A percentile compares a stretch with the other conserved stretches of the same genome.
Conservation (phyloP, 2,888 invertebrate genomes). For the Osedax frankpressi region DNA sequence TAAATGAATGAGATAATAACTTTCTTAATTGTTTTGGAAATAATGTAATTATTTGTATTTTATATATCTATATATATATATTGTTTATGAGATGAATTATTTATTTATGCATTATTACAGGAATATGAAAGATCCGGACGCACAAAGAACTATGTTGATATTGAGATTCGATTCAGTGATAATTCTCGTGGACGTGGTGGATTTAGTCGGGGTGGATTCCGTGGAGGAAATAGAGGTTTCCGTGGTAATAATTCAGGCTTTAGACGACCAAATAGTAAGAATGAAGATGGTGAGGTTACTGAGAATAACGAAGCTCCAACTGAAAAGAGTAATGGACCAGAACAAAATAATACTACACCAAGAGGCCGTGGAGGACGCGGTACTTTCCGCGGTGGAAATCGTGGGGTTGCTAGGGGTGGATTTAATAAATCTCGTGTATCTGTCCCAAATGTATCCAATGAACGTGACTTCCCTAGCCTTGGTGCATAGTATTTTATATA, state of each 20-base stretch:
- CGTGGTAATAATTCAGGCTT: neutral
- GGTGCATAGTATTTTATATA: neutral
- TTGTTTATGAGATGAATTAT: too few species aligned
- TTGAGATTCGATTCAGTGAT: slow-evolving; percentile 44
- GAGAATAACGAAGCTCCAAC: neutral
- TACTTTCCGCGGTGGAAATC: slow-evolving; percentile 25
- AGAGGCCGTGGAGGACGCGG: slow-evolving; percentile 21
- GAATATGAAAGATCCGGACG: slow-evolving; percentile 27
- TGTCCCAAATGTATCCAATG: slow-evolving; percentile 78
- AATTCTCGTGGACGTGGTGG: slow-evolving; percentile 31
- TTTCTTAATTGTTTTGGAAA: too few species aligned
- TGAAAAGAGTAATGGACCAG: neutral
- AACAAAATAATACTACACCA: neutral
- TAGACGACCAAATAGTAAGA: neutral
- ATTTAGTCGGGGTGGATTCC: slow-evolving; percentile 29
- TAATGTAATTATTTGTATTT: too few species aligned
- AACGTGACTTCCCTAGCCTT: slow-evolving; percentile 84
- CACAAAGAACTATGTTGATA: slow-evolving; percentile 37
- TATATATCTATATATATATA: too few species aligned
- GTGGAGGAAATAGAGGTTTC: slow-evolving; percentile 1
- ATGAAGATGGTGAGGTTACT: neutral
- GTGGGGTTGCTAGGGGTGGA: slow-evolving; percentile 32
- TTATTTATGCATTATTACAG: slow-evolving; percentile 1
- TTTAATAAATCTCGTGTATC: slow-evolving; percentile 28
- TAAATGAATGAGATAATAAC: too few species aligned